Percentiles rank a stretch among this genome's conserved stretches.
These are phyloP conservation scores for Pseudonaja textilis DNA, from an alignment of 2,113 vertebrate species.

Conservation along the genomic window DNA sequence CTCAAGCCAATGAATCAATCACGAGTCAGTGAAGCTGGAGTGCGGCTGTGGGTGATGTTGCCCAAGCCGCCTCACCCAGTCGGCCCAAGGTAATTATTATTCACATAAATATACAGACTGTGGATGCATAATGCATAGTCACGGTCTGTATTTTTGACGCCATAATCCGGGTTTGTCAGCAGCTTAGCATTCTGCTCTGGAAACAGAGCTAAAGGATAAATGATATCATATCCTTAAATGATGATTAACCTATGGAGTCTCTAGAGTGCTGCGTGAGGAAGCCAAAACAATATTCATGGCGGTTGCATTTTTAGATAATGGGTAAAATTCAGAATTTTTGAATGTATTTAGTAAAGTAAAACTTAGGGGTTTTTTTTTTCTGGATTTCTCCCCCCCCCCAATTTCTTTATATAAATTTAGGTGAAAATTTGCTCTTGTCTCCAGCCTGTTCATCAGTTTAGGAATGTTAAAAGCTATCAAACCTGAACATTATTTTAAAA, in stretches of 20 bases:
- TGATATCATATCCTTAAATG: not conserved
- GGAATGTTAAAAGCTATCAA: too few relatives aligned
- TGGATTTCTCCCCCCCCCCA: not conserved
- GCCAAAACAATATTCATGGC: not conserved
- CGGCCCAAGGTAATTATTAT: not conserved
- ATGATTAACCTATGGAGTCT: not conserved
- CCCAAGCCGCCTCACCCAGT: not conserved
- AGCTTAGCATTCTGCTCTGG: not conserved
- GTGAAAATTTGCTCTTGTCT: not conserved
- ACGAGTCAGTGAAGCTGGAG: not conserved
- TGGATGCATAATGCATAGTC: not conserved
- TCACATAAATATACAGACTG: not conserved
- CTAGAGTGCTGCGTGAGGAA: not conserved
- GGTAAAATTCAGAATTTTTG: not conserved
- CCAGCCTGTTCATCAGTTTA: too few relatives aligned
- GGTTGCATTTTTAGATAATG: not conserved
- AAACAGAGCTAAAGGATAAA: not conserved
- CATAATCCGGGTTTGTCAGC: not conserved
- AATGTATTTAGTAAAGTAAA: not conserved
- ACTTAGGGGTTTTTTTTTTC: not conserved
- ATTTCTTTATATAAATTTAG: not conserved
- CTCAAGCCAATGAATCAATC: slow-evolving; percentile 6
- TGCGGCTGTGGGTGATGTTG: not conserved
- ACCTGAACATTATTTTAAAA: too few relatives aligned
- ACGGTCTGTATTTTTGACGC: not conserved